Conservation (phyloP, 2,797 vertebrate species). For the Oryzias dopingdopingensis region DNA sequence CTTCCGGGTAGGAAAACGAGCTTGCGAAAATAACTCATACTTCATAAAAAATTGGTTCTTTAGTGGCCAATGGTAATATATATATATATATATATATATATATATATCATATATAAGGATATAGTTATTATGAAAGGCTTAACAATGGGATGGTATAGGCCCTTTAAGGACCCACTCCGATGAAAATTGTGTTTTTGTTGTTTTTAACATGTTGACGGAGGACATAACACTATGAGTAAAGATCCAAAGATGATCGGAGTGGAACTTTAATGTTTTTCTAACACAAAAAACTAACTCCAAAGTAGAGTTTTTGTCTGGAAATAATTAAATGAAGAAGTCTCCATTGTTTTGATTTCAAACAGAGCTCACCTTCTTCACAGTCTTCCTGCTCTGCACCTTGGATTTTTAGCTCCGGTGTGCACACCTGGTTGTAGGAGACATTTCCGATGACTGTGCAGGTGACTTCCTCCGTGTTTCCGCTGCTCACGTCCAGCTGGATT, state of each 20-base stretch:
- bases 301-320: neutral
- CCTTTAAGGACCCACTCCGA: too few relatives aligned
- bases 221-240: too few relatives aligned
- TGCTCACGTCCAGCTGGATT: conserved; percentile 84
- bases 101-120: too few relatives aligned
- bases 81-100: too few relatives aligned
- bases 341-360: neutral
- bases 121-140: too few relatives aligned
- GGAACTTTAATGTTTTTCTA: neutral
- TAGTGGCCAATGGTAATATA: too few relatives aligned
- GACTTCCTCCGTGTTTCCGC: conserved; percentile 76
- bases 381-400: conserved; percentile 55
- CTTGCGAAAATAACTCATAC: too few relatives aligned
- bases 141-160: too few relatives aligned
- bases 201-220: too few relatives aligned
- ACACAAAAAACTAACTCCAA: neutral
- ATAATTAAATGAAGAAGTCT: neutral
- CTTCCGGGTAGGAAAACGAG: too few relatives aligned
- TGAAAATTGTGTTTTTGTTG: too few relatives aligned
- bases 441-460: conserved; percentile 83
- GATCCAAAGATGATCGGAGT: neutral
- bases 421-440: conserved; percentile 80
- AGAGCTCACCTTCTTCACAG: conserved; percentile 73
- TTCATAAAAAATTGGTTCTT: too few relatives aligned
- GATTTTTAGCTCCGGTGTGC: conserved; percentile 63